These are phyloP conservation scores for Pyrrhura leucotis DNA, from an alignment of 2,797 vertebrate genomes.

Conservation along the genomic window DNA sequence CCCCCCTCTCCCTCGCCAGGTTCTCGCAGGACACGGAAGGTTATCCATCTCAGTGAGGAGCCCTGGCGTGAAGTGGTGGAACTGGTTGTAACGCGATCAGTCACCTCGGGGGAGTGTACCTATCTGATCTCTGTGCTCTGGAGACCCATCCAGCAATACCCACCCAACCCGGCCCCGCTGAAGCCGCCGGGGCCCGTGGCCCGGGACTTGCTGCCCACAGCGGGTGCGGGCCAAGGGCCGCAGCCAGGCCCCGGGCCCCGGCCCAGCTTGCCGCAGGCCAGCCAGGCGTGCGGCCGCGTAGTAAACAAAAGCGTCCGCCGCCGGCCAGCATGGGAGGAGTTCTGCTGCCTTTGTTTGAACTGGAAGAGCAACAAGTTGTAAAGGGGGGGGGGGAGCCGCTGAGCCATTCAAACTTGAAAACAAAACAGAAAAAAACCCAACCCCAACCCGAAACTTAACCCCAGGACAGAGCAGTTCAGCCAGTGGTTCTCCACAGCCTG, in stretches of 20 bases:
- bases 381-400: neutral
- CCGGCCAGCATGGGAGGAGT: conserved; percentile 59
- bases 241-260: neutral
- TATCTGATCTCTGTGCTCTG: conserved; percentile 60
- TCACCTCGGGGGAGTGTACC: conserved; percentile 47
- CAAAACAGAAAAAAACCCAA: neutral
- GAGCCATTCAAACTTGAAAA: conserved; percentile 13
- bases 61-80: conserved; percentile 69
- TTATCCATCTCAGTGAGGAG: neutral
- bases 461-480: conserved; percentile 26
- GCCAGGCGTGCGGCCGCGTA: conserved; percentile 63
- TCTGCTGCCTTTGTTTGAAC: conserved; percentile 60
- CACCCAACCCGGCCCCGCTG: neutral
- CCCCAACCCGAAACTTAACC: neutral
- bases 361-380: conserved; percentile 57
- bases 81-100: conserved; percentile 82
- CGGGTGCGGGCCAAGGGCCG: neutral
- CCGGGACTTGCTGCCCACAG: neutral
- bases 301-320: conserved; percentile 76
- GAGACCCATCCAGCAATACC: conserved; percentile 39
- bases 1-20: neutral
- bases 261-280: conserved; percentile 13
- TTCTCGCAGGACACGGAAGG: neutral
- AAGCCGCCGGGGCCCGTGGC: neutral
- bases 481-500: conserved; percentile 36